phyloP scores from a whole-genome alignment of 2,888 invertebrate species.

The Cataglyphis cursor region DNA sequence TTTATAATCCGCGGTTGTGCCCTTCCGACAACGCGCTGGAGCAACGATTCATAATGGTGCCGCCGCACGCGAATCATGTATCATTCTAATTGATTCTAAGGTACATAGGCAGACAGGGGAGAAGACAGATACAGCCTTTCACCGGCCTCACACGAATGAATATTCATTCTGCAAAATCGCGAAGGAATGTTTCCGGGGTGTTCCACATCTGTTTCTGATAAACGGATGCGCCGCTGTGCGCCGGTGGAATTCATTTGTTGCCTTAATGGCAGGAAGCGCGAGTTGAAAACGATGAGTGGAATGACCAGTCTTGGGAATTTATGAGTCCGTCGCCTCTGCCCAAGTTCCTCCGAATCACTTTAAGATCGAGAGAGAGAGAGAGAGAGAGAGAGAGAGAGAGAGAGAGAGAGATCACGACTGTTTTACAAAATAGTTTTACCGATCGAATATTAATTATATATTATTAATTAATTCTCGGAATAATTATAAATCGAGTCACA shows the following conservation, averaged over 20 bases:
- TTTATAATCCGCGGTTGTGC: conserved; percentile 71
- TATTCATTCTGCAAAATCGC: conserved; percentile 83
- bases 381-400: neutral
- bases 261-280: conserved; percentile 73
- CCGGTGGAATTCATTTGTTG: conserved; percentile 79
- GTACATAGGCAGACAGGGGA: conserved; percentile 72
- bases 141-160: conserved; percentile 78
- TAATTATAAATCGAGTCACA: conserved; percentile 6
- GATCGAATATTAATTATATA: neutral
- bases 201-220: conserved; percentile 77
- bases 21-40: conserved; percentile 68
- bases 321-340: conserved; percentile 50
- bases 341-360: neutral
- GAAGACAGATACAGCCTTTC: conserved; percentile 69
- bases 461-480: conserved; percentile 10
- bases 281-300: conserved; percentile 68
- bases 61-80: conserved; percentile 82
- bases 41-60: conserved; percentile 76
- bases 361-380: neutral
- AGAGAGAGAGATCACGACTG: neutral
- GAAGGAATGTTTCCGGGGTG: conserved; percentile 77
- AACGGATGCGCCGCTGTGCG: conserved; percentile 68
- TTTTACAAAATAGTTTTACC: neutral
- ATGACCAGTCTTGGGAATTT: conserved; percentile 70
- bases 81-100: conserved; percentile 84